Evolutionary conservation across 2,888 invertebrate genomes (phyloP).

Genomic region (Drosophila antonietae): DNA sequence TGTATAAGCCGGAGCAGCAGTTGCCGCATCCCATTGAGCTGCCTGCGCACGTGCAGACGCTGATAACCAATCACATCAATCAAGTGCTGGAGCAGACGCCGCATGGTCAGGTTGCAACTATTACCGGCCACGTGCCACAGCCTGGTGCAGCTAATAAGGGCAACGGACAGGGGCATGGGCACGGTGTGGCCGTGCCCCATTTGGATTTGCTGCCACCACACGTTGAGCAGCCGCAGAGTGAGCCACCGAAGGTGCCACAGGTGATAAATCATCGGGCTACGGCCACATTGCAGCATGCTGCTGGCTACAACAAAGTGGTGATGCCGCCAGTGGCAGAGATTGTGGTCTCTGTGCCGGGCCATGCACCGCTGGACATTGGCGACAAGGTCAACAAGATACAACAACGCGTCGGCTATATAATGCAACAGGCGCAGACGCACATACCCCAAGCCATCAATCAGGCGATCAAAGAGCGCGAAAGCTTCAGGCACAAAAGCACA

Average conservation of each 20-base stretch:
- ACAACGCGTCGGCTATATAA: conserved; percentile 56
- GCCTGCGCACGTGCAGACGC: conserved; percentile 53
- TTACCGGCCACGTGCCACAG: conserved; percentile 64
- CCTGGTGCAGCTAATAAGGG: conserved; percentile 29
- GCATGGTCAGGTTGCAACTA: conserved; percentile 28
- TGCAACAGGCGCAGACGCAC: conserved; percentile 69
- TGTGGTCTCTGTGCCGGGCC: conserved; percentile 53
- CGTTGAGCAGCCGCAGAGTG: conserved; percentile 53
- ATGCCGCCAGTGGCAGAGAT: conserved; percentile 60
- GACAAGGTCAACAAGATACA: conserved; percentile 65
- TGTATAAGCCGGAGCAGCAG: conserved; percentile 52
- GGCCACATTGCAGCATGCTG: conserved; percentile 41
- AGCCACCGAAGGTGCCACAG: conserved; percentile 51
- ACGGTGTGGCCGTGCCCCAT: conserved; percentile 37
- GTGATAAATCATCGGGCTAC: conserved; percentile 67
- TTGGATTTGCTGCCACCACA: conserved; percentile 63
- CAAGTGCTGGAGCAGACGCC: conserved; percentile 59
- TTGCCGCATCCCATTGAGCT: conserved; percentile 46
- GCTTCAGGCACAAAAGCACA: conserved; percentile 31
- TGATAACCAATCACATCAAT: conserved; percentile 71
- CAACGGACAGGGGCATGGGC: not conserved
- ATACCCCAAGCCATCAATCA: conserved; percentile 65
- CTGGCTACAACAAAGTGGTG: conserved; percentile 53
- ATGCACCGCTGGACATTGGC: conserved; percentile 48
- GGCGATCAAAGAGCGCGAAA: conserved; percentile 53